Evolutionary conservation across 2,888 invertebrate genomes (phyloP).

Genomic region (Gymnosoma rotundatum): DNA sequence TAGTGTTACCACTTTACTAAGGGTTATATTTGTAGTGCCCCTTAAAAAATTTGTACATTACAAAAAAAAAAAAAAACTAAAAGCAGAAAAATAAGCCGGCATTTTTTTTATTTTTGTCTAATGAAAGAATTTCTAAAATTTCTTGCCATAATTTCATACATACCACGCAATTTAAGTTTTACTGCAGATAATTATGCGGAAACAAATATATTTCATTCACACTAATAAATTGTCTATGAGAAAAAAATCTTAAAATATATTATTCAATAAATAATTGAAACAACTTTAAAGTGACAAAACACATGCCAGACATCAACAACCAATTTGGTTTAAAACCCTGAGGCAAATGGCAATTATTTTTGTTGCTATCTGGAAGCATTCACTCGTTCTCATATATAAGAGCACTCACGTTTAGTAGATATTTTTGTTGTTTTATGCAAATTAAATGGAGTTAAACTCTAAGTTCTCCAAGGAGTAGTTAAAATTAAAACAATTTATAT

Average conservation of each 20-base stretch:
- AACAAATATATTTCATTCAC: conserved; percentile 4
- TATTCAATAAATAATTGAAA: conserved; percentile 50
- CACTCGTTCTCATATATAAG: neutral
- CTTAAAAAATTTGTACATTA: too few species aligned
- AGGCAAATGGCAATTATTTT: conserved; percentile 44
- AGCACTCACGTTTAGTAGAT: neutral
- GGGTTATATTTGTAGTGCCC: too few species aligned
- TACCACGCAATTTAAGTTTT: too few species aligned
- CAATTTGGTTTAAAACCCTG: conserved; percentile 39
- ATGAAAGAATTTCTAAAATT: too few species aligned
- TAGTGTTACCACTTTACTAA: too few species aligned
- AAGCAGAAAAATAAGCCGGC: too few species aligned
- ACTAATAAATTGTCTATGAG: conserved; percentile 7
- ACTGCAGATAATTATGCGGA: neutral
- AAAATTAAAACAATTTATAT: conserved; percentile 60
- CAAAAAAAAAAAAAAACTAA: too few species aligned
- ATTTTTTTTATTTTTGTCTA: too few species aligned
- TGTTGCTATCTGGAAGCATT: neutral
- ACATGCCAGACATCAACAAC: conserved; percentile 65
- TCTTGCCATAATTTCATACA: too few species aligned
- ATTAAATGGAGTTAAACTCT: conserved; percentile 45
- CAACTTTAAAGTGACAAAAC: conserved; percentile 69
- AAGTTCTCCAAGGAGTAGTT: conserved; percentile 26
- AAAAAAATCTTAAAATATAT: conserved; percentile 23
- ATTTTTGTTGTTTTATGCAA: conserved; percentile 61